Conservation (phyloP, 1,140 invertebrate species). For the Scaptodrosophila lebanonensis region DNA sequence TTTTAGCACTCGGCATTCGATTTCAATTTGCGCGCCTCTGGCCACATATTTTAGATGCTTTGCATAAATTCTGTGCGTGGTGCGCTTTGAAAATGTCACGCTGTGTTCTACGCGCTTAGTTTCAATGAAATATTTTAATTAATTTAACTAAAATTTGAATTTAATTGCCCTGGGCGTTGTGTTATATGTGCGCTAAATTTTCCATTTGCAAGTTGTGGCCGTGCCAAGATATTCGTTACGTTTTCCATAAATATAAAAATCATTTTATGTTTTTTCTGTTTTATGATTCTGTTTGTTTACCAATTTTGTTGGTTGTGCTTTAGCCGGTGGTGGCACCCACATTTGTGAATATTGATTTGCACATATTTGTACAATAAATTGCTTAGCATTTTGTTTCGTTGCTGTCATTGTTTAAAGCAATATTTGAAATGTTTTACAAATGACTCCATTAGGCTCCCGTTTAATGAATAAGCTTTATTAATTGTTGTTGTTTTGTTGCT, state of each 20-base stretch:
- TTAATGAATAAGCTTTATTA: constrained; percentile 39
- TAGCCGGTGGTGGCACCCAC: constrained; percentile 22
- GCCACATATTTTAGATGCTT: too few relatives aligned
- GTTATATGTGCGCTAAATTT: too few relatives aligned
- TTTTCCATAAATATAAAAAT: constrained; percentile 32
- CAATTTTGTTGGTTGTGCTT: neutral
- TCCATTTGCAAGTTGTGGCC: constrained; percentile 14
- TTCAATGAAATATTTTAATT: constrained; percentile 28
- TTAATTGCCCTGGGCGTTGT: too few relatives aligned
- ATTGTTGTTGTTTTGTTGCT: constrained; percentile 25
- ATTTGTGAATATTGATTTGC: constrained; percentile 7
- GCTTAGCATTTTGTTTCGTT: neutral
- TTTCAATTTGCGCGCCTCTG: constrained; percentile 22
- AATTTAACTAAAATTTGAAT: constrained; percentile 20
- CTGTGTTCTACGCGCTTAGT: constrained; percentile 35
- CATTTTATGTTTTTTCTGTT: constrained; percentile 25
- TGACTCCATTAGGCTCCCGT: constrained; percentile 3
- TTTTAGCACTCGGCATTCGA: constrained; percentile 21
- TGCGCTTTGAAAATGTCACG: too few relatives aligned
- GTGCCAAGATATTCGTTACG: constrained; percentile 34
- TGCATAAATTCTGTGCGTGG: too few relatives aligned
- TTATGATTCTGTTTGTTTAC: constrained; percentile 13
- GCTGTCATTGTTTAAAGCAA: constrained; percentile 6
- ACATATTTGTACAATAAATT: constrained; percentile 1
- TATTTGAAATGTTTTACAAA: constrained; percentile 6